Conservation (phyloP, 2,888 invertebrate genomes). For the Timema cristinae region DNA sequence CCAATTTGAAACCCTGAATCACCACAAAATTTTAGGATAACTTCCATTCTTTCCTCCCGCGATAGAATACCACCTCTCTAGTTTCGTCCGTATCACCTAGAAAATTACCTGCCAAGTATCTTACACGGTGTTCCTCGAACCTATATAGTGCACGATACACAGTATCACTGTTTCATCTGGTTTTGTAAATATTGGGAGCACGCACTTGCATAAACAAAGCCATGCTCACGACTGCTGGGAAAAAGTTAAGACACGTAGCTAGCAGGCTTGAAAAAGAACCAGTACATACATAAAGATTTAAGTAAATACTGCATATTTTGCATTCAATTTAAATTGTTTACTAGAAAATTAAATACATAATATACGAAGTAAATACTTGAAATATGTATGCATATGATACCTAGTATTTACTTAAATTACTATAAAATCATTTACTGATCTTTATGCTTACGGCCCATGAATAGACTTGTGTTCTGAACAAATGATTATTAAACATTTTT, state of each 20-base stretch:
- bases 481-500: too few relatives aligned
- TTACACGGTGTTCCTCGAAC: background rate
- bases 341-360: background rate
- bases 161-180: background rate
- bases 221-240: background rate
- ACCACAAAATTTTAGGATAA: background rate
- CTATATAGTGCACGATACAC: background rate
- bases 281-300: too few relatives aligned
- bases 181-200: background rate
- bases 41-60: background rate
- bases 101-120: background rate
- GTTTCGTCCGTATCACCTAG: background rate
- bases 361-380: background rate
- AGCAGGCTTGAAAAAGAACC: background rate
- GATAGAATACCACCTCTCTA: background rate
- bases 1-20: background rate
- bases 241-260: background rate
- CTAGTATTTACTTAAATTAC: constrained; percentile 4
- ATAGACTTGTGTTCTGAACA: too few relatives aligned
- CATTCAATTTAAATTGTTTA: too few relatives aligned
- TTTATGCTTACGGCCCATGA: background rate
- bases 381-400: background rate
- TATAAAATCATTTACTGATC: background rate
- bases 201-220: constrained; percentile 2
- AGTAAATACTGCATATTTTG: too few relatives aligned